Percentiles rank a stretch among this genome's conserved stretches.
These are phyloP conservation scores for Pardosa pseudoannulata DNA, from an alignment of 2,888 invertebrate species.

Conservation along the genomic window DNA sequence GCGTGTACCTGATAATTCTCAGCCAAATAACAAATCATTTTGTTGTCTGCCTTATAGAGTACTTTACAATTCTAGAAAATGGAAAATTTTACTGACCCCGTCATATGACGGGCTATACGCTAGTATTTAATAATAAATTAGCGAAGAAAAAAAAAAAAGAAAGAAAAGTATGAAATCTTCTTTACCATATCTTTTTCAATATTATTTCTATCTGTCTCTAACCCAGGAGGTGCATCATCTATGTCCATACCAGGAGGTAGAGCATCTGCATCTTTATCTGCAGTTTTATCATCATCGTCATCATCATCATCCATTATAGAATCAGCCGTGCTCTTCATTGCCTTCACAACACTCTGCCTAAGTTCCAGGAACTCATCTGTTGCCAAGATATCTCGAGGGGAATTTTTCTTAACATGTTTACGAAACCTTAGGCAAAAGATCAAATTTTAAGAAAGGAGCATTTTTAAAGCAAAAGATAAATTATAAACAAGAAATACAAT, in stretches of 20 bases:
- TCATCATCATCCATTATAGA: conserved; percentile 80
- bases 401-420: conserved; percentile 90
- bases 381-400: conserved; percentile 87
- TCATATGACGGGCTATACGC: too few species aligned
- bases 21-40: too few species aligned
- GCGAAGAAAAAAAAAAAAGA: too few species aligned
- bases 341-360: conserved; percentile 81
- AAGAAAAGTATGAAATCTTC: too few species aligned
- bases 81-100: too few species aligned
- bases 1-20: too few species aligned
- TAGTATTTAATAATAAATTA: too few species aligned
- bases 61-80: too few species aligned
- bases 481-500: too few species aligned
- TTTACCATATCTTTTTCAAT: conserved; percentile 75
- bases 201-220: conserved; percentile 79
- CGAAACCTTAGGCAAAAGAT: conserved; percentile 84
- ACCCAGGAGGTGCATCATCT: conserved; percentile 80
- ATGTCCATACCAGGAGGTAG: conserved; percentile 79
- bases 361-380: conserved; percentile 89
- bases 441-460: too few species aligned
- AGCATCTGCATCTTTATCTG: conserved; percentile 78
- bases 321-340: conserved; percentile 75
- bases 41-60: too few species aligned
- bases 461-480: too few species aligned
- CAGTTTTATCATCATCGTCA: conserved; percentile 32